Evolutionary conservation across 2,888 invertebrate species (phyloP), one percentile per base, ranked within the genome.

Genomic region (Linnaemya vulpina): DNA sequence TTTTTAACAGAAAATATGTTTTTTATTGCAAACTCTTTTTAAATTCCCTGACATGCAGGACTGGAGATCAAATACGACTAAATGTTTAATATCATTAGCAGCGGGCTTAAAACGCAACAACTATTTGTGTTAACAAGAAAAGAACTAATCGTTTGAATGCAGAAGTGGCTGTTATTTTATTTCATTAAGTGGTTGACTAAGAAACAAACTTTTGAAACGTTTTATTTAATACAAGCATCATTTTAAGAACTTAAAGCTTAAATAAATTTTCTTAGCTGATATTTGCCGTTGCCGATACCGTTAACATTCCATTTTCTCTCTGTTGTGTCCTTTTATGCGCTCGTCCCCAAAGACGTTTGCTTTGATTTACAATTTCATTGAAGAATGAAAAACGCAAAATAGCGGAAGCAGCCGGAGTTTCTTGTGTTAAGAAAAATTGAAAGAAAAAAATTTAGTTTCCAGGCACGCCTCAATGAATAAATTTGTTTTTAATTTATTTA

Each of bases 401-500:
- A 77, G 35, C 20, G 38, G 20, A 51, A 67, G 30, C 10, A 25
- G 60, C 13, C 17, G 25, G 9, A 25, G 13, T 49, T 38, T 35
- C 51, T 38, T 20, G 20, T 15, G 8, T 20, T 11, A n/a, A 35
- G 17, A 17, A n/a, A n/a, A n/a, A n/a, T n/a, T n/a, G 3, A 58
- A 20, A 40, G 51, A 17, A 46, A 20, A 51, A 67, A 30, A 22
- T 22, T 35, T 35, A 25, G 22, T 58, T 25, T 60, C 25, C 17
- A 11, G 43, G 5, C 65, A 83, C 74, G 51, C 71, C 75, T 79
- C 40, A 58, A 53, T 65, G 75, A 76, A 83, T 86, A 79, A 75
- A 80, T 79, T 83, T 73, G 62, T 63, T 86, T 83, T 73, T 79
- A 83, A 83, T 83, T 83, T 83, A 83, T 79, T 76, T 81, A 65